Base-by-base conservation (phyloP, 2,888 invertebrate species). In the Cheilosia variabilis region DNA sequence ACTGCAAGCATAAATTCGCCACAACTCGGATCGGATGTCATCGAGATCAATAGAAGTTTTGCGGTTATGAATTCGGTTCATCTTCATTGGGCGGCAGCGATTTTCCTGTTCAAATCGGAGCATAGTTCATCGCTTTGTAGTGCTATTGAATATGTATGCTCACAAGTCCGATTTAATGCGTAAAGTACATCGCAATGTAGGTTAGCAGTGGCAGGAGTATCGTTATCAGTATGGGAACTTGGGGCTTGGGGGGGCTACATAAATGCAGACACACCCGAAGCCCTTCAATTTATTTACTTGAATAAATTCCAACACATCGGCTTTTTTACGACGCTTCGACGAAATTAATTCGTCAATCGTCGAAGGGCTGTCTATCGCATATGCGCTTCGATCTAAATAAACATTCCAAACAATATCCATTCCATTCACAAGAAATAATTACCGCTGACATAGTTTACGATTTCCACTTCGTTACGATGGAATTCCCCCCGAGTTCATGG, bases 91-190 rank as follows among this genome's bases (percentile, higher is more conserved):
- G 52, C 34, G 24, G 9, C 52, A 15, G 52, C 63, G 63, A 63
- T 63, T 63, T 66, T 31, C 65, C 52, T 47, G 10, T 66, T 24
- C 37, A 66, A 66, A 66, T 52, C 37, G 24, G n/a, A 66, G 34
- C 57, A 66, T 52, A 66, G 17, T 53, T n/a, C 41, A 31, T 31
- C 50, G 50, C 60, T 60, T 43, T 45, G 60, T 24, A 43, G 41
- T 10, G 24, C 52, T 52, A 13, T 52, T 45, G 17, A n/a, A 37
- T 45, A n/a, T 45, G 45, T 45, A 45, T 31, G 31, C 31, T 31
- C 31, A 7, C 45, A 2, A 47, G 27, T 31, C 45, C 62, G 10
- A 50, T 65, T 52, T 50, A 34, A 37, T 52, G 47, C 27, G 34
- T 45, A n/a, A n/a, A n/a, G 5, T 50, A 24, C n/a, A 27, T 2